phyloP scores from a whole-genome alignment of 2,888 invertebrate genomes.

The Anagyrus pseudococci region DNA sequence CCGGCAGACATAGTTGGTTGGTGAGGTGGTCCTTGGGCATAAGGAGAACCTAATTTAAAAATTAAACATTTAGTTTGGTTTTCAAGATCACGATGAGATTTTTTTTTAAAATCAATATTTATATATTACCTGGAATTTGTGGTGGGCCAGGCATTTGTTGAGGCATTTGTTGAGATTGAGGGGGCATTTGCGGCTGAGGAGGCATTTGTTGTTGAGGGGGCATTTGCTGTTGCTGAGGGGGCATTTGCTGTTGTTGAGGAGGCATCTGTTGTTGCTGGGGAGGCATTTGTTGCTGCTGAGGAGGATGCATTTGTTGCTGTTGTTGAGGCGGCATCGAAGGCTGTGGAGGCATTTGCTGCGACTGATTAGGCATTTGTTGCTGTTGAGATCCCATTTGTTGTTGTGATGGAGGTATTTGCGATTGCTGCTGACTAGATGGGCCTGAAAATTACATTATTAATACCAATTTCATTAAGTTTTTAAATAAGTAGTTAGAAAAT shows the following conservation, averaged over 20 bases:
- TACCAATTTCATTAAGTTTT: not conserved
- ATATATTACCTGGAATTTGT: too few relatives aligned
- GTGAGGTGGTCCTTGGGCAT: slow-evolving; percentile 30
- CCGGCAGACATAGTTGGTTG: slow-evolving; percentile 28
- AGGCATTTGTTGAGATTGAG: too few relatives aligned
- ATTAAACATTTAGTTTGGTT: not conserved
- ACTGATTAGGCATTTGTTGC: slow-evolving; percentile 44
- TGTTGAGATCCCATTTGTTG: slow-evolving; percentile 46
- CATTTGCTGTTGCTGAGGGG: slow-evolving; percentile 27
- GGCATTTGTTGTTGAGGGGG: slow-evolving; percentile 31
- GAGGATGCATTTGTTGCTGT: slow-evolving; percentile 4
- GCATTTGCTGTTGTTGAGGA: slow-evolving; percentile 38
- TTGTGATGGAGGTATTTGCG: slow-evolving; percentile 46
- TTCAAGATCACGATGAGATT: slow-evolving; percentile 24
- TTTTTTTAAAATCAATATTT: too few relatives aligned
- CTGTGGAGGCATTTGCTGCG: slow-evolving; percentile 40
- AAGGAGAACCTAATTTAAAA: slow-evolving; percentile 29
- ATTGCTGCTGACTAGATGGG: slow-evolving; percentile 22
- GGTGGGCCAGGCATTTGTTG: too few relatives aligned
- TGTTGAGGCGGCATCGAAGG: slow-evolving; percentile 32
- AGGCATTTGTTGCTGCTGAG: slow-evolving; percentile 32
- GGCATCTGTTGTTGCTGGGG: slow-evolving; percentile 31
- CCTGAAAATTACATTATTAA: not conserved
- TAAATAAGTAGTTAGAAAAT: not conserved
- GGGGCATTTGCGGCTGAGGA: slow-evolving; percentile 36